Percentiles rank a stretch among this genome's conserved stretches.
Conservation (phyloP, 2,797 vertebrate species). For the Calcarius lapponicus region DNA sequence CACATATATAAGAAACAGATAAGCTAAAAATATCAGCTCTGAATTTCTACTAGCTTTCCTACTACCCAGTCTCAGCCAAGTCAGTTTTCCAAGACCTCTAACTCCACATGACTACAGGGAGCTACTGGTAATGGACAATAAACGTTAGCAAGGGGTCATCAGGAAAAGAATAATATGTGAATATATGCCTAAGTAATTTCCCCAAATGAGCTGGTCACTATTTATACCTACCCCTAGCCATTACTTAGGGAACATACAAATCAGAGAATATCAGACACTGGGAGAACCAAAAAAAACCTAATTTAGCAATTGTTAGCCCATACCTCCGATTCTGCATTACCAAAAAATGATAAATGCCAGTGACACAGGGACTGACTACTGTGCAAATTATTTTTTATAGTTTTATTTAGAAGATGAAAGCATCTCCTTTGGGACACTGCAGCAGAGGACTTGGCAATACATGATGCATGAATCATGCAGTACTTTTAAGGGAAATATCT, state of each 20-base stretch:
- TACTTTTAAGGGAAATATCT: not conserved
- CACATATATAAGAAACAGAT: not conserved
- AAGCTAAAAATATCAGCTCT: not conserved
- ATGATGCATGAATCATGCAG: not conserved
- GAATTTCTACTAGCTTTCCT: not conserved
- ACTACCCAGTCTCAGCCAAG: not conserved
- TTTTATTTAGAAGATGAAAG: slow-evolving; percentile 31
- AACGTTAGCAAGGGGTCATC: not conserved
- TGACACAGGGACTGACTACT: not conserved
- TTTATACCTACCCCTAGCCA: not conserved
- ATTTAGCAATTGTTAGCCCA: not conserved
- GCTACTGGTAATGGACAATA: not conserved
- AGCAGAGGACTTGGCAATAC: not conserved
- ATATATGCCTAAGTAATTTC: not conserved
- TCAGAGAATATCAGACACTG: too few relatives aligned
- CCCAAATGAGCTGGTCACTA: not conserved
- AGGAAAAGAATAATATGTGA: not conserved
- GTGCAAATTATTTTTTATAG: not conserved
- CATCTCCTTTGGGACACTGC: not conserved
- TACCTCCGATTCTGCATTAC: not conserved
- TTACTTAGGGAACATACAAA: not conserved
- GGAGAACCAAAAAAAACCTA: not conserved
- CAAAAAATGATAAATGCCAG: not conserved
- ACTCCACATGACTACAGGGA: not conserved
- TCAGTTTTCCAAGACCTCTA: not conserved